A percentile compares a stretch with the other conserved stretches of the same genome.
phyloP scores from a whole-genome alignment of 2,888 invertebrate genomes.

The Lampropteryx suffumata region DNA sequence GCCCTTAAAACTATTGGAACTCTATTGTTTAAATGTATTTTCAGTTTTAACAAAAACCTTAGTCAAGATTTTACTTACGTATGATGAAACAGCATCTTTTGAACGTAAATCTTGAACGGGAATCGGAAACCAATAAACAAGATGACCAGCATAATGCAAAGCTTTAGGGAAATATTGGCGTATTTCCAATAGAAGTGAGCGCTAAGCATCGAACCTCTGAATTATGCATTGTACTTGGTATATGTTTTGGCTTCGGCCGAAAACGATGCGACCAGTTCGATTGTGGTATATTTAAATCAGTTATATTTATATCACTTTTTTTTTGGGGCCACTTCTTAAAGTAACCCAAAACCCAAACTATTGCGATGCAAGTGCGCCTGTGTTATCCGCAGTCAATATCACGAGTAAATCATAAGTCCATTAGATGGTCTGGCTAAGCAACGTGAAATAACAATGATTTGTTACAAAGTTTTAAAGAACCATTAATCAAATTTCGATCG shows the following conservation, averaged over 20 bases:
- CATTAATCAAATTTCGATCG: conserved; percentile 15
- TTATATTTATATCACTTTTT: too few relatives aligned
- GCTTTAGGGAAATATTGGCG: conserved; percentile 7
- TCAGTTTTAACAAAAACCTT: not conserved
- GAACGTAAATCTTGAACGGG: not conserved
- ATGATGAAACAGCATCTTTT: not conserved
- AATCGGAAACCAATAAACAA: conserved; percentile 17
- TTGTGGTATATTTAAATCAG: too few relatives aligned
- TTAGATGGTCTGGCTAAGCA: too few relatives aligned
- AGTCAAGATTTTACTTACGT: not conserved
- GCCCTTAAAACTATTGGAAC: too few relatives aligned
- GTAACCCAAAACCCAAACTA: too few relatives aligned
- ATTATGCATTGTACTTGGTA: conserved; percentile 3
- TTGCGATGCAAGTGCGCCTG: too few relatives aligned
- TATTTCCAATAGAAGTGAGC: conserved; percentile 13
- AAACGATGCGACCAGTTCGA: too few relatives aligned
- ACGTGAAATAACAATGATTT: not conserved
- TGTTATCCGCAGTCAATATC: too few relatives aligned
- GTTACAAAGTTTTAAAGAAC: conserved; percentile 2
- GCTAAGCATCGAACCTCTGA: conserved; percentile 1
- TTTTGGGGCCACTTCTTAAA: too few relatives aligned
- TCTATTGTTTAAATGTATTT: too few relatives aligned
- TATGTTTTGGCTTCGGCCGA: too few relatives aligned
- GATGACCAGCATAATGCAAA: conserved; percentile 13
- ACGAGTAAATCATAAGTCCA: too few relatives aligned